Conservation (phyloP, 1,140 invertebrate genomes). For the Drosophila jambulina region DNA sequence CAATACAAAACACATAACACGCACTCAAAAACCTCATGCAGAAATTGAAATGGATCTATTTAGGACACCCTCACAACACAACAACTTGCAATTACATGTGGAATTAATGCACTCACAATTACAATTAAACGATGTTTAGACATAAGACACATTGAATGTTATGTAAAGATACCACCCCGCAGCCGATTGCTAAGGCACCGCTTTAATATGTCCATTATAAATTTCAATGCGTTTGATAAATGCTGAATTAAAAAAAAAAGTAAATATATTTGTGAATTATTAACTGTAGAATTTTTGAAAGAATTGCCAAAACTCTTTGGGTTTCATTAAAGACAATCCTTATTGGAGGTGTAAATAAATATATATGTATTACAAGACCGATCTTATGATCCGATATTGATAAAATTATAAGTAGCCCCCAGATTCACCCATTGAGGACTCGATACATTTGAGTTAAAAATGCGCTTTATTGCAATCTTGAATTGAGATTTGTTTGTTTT, state of each 20-base stretch:
- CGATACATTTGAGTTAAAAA: slow-evolving; percentile 51
- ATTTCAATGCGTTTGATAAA: slow-evolving; percentile 4
- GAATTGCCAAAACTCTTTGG: no score
- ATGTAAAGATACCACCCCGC: neutral
- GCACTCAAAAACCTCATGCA: neutral
- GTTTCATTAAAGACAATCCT: no score
- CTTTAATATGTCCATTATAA: neutral
- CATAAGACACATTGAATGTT: neutral
- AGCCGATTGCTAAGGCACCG: neutral
- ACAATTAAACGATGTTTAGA: no score
- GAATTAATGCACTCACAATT: slow-evolving; percentile 1
- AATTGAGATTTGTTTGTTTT: slow-evolving; percentile 49
- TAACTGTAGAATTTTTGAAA: neutral
- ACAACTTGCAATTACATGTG: neutral
- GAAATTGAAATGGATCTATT: slow-evolving; percentile 17
- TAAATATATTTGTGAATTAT: neutral
- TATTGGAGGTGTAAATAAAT: no score
- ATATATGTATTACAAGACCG: no score
- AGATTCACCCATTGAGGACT: neutral
- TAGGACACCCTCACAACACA: neutral
- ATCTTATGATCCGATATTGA: no score
- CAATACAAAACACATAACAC: neutral
- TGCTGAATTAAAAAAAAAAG: neutral
- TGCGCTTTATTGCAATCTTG: slow-evolving; percentile 71
- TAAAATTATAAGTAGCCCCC: neutral